These are phyloP conservation scores for Cossypha niveicapilla DNA, from an alignment of 2,797 vertebrate species.

Conservation along the genomic window DNA sequence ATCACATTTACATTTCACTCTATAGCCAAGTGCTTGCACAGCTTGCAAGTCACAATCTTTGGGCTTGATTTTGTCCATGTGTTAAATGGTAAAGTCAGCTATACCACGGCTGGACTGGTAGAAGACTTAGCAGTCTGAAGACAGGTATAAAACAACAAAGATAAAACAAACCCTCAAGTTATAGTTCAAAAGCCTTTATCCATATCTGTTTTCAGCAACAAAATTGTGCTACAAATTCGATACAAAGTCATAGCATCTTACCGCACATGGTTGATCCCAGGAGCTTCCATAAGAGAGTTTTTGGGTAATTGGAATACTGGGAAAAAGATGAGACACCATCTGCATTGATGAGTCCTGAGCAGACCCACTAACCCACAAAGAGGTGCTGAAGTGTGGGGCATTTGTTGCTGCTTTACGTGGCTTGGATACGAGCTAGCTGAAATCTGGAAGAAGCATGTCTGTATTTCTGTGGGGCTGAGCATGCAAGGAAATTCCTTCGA, in stretches of 20 bases:
- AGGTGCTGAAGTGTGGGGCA: fast-evolving
- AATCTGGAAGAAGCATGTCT: neutral
- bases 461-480: neutral
- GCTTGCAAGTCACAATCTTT: neutral
- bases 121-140: neutral
- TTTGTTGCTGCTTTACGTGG: neutral
- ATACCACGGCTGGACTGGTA: neutral
- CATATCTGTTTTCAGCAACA: neutral
- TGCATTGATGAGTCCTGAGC: neutral
- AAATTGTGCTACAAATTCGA: neutral
- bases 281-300: neutral
- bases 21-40: neutral
- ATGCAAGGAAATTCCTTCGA: neutral
- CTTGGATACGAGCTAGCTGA: neutral
- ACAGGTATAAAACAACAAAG: neutral
- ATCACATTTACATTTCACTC: neutral
- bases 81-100: neutral
- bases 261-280: fast-evolving
- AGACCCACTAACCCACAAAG: fast-evolving
- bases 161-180: neutral
- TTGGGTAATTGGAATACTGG: neutral
- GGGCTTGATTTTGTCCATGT: neutral
- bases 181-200: neutral
- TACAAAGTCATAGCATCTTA: neutral
- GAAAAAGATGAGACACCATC: neutral